phyloP scores from a whole-genome alignment of 1,140 invertebrate species.

The Cyclina sinensis region DNA sequence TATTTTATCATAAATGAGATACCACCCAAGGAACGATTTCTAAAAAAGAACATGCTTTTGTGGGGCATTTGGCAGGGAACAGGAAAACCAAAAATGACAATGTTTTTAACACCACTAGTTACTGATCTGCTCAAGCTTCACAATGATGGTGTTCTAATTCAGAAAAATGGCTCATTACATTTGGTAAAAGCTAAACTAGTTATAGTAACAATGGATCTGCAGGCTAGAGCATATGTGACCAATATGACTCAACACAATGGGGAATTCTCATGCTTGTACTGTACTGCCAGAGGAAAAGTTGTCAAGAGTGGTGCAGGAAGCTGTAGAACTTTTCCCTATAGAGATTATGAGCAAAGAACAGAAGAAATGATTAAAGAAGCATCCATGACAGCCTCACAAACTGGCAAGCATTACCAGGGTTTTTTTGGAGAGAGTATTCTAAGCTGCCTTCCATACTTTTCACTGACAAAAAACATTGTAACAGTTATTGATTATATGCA shows the following conservation, averaged over 20 bases:
- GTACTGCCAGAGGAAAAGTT: constrained; percentile 26
- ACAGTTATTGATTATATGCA: constrained; percentile 71
- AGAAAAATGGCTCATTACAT: not conserved
- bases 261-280: constrained; percentile 35
- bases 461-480: not conserved
- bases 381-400: no score
- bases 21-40: constrained; percentile 9
- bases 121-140: constrained; percentile 36
- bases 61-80: constrained; percentile 54
- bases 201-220: constrained; percentile 56
- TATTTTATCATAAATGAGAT: constrained; percentile 54
- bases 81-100: not conserved
- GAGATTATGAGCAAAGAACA: constrained; percentile 1
- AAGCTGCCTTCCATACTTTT: constrained; percentile 10
- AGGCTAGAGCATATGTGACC: constrained; percentile 14
- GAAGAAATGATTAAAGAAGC: no score
- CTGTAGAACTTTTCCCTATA: constrained; percentile 39
- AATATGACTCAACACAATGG: constrained; percentile 51
- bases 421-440: not conserved
- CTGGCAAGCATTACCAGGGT: no score
- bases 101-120: constrained; percentile 24
- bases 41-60: constrained; percentile 42
- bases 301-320: constrained; percentile 19
- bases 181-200: constrained; percentile 12
- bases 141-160: not conserved